Percentiles rank a stretch among this genome's conserved stretches.
Conservation (phyloP, 2,113 vertebrate genomes). For the Arvicanthis niloticus region DNA sequence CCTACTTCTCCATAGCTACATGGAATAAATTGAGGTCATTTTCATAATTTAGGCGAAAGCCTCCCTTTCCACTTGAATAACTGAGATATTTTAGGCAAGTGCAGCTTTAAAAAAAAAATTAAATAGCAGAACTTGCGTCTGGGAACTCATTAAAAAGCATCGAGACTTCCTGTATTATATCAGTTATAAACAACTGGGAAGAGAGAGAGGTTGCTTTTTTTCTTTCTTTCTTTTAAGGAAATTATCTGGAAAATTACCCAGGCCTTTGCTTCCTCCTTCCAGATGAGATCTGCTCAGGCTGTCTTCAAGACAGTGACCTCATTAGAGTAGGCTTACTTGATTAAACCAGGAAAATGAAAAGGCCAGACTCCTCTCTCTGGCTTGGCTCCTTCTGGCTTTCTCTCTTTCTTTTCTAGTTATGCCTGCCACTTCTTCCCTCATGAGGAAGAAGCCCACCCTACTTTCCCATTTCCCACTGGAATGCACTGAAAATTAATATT, state of each 20-base stretch:
- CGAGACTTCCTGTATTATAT: constrained; percentile 73
- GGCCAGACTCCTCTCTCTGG: background rate
- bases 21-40: constrained; percentile 64
- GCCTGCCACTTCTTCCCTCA: background rate
- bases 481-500: constrained; percentile 73
- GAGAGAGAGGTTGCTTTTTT: constrained; percentile 57
- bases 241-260: constrained; percentile 79
- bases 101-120: constrained; percentile 68
- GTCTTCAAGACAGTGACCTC: constrained; percentile 52
- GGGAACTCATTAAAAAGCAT: constrained; percentile 80
- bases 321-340: constrained; percentile 45
- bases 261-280: constrained; percentile 73
- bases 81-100: constrained; percentile 76
- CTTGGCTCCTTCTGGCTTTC: background rate
- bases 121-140: constrained; percentile 74
- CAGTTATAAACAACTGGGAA: constrained; percentile 76
- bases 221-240: constrained; percentile 70
- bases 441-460: background rate
- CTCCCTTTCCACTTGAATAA: constrained; percentile 55
- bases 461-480: constrained; percentile 57
- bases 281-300: constrained; percentile 52
- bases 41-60: constrained; percentile 70
- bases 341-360: background rate
- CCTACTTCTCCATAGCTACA: background rate
- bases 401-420: background rate